Evolutionary conservation across 1,140 invertebrate species (phyloP), one percentile per base, ranked within the genome.

Genomic region (Aphaenogaster ashmeadi): DNA sequence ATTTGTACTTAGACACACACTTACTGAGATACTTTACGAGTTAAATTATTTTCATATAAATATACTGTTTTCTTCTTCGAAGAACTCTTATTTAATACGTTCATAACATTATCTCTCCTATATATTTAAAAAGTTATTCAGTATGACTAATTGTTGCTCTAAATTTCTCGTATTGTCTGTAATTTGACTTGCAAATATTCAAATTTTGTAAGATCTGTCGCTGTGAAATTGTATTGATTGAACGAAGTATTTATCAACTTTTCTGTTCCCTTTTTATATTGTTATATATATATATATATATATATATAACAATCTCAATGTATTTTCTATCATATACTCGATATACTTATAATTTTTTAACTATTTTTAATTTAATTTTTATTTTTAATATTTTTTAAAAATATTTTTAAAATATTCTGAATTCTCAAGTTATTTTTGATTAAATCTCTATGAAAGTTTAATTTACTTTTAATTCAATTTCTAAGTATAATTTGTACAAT

Each of bases 181-280:
- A 0, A 27, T 0, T 78, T 88, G 11, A 92, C 79, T 62, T 50
- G 27, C 8, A 21, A 21, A 54, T 27, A 83, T 47, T 89, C 50
- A 38, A 41, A 18, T 15, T 38, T 80, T 13, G 0, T 54, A n/a
- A 60, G 41, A 18, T 72, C 56, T 9, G 15, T 11, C 11, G 47
- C 41, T 18, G 33, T 47, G 0, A 41, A 1, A 27, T 21, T 11
- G 21, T 52, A 36, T 1, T 64, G 1, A 44, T 36, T 44, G 15
- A 11, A 15, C 6, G 1, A 27, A 11, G 2, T 13, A 33, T 21
- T 27, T 13, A 6, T 21, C 3, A 8, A 33, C 18, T 18, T 75
- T 50, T 15, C 4, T 33, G 0, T 27, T 75, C 6, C 13, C 15
- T 11, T 41, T 47, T 21, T 54, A 79, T 50, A 2, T n/a, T n/a